These are phyloP conservation scores for Macaca fascicularis DNA, from an alignment of 2,113 vertebrate genomes.

Conservation along the genomic window DNA sequence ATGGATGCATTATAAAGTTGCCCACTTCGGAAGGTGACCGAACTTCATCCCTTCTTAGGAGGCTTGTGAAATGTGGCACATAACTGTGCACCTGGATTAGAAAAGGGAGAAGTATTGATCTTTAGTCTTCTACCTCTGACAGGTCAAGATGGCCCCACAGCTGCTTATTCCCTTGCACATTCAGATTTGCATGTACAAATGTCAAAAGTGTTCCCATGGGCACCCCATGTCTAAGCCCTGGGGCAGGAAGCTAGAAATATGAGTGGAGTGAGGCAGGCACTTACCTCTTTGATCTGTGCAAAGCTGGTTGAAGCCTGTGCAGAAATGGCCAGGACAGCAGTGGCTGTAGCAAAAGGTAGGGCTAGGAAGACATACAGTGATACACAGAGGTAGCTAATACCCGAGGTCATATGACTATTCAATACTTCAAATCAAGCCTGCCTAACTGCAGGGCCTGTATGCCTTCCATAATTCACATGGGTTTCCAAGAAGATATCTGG, in stretches of 20 bases:
- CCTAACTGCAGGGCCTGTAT: neutral
- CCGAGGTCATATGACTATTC: neutral
- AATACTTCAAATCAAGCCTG: neutral
- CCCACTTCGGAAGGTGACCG: neutral
- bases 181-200: neutral
- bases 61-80: neutral
- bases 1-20: neutral
- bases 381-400: neutral
- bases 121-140: neutral
- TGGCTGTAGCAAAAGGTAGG: neutral
- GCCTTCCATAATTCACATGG: conserved; percentile 15
- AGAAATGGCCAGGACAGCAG: no score
- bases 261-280: neutral
- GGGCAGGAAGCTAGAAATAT: neutral
- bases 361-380: neutral
- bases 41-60: neutral
- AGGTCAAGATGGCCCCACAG: neutral
- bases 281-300: neutral
- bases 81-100: neutral
- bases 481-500: conserved; percentile 1
- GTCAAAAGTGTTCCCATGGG: no score
- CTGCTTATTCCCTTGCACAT: neutral
- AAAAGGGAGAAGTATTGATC: neutral
- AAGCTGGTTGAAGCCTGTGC: neutral
- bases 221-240: neutral